A percentile compares a stretch with the other conserved stretches of the same genome.
These are phyloP conservation scores for Platerodrilus igneus DNA, from an alignment of 2,888 invertebrate genomes.

Conservation along the genomic window DNA sequence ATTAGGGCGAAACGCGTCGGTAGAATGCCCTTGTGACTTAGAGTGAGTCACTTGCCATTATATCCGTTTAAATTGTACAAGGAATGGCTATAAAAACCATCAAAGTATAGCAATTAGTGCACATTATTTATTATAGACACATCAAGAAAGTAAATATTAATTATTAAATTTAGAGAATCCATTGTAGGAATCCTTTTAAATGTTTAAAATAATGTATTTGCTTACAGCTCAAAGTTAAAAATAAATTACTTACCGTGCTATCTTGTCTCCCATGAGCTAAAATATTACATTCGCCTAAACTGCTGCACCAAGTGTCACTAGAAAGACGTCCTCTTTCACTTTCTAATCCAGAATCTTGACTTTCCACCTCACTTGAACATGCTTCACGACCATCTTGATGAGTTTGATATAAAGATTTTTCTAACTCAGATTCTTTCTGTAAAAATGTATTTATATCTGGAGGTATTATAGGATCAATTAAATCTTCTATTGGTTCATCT, in stretches of 20 bases:
- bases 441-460: constrained; percentile 77
- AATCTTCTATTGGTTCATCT: constrained; percentile 67
- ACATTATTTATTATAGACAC: too few species aligned
- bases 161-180: too few species aligned
- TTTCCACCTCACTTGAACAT: constrained; percentile 50
- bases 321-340: constrained; percentile 54
- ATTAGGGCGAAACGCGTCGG: too few species aligned
- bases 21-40: too few species aligned
- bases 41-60: too few species aligned
- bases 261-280: constrained; percentile 69
- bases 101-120: too few species aligned
- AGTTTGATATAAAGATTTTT: constrained; percentile 69
- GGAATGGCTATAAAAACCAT: too few species aligned
- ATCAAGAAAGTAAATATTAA: too few species aligned
- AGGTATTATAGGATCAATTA: constrained; percentile 63
- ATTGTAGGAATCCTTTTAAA: too few species aligned
- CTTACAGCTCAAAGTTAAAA: too few species aligned
- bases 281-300: constrained; percentile 37
- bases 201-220: too few species aligned
- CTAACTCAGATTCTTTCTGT: constrained; percentile 74
- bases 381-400: constrained; percentile 38
- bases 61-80: too few species aligned
- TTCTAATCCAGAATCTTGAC: constrained; percentile 76
- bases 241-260: constrained; percentile 63
- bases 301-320: constrained; percentile 57